Conservation (phyloP, 1,140 invertebrate genomes). For the Caerostris extrusa region DNA sequence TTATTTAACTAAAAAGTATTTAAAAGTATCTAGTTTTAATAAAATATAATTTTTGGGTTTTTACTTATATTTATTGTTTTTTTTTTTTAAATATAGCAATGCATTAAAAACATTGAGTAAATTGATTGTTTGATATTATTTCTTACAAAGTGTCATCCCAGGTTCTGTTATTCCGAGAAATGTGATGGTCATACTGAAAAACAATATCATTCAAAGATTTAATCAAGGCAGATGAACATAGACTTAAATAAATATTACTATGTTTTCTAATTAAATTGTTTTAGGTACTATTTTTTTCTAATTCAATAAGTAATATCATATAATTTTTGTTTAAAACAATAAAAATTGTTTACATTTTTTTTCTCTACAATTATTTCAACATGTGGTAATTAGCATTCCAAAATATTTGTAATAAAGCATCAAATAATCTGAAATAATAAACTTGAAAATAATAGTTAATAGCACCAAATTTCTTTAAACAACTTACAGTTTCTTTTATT, state of each 20-base stretch:
- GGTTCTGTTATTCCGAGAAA: conserved; percentile 29
- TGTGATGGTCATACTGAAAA: conserved; percentile 34
- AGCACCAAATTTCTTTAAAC: too few relatives aligned
- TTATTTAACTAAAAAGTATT: background rate
- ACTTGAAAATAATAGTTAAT: too few relatives aligned
- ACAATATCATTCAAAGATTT: background rate
- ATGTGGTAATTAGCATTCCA: too few relatives aligned
- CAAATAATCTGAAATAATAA: too few relatives aligned
- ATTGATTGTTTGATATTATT: background rate
- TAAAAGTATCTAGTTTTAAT: background rate
- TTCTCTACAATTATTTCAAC: too few relatives aligned
- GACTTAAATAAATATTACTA: background rate
- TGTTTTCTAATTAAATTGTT: background rate
- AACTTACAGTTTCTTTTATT: background rate
- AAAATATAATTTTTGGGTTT: background rate
- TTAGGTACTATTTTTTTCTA: background rate
- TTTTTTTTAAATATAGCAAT: too few relatives aligned
- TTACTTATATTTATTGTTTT: background rate
- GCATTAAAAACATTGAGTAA: too few relatives aligned
- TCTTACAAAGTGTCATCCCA: conserved; percentile 64
- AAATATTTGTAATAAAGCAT: too few relatives aligned
- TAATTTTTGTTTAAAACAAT: background rate
- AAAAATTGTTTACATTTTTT: too few relatives aligned
- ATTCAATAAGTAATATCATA: background rate
- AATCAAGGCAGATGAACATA: background rate